phyloP scores from a whole-genome alignment of 1,140 invertebrate species.

The Polypedilum pembai region DNA sequence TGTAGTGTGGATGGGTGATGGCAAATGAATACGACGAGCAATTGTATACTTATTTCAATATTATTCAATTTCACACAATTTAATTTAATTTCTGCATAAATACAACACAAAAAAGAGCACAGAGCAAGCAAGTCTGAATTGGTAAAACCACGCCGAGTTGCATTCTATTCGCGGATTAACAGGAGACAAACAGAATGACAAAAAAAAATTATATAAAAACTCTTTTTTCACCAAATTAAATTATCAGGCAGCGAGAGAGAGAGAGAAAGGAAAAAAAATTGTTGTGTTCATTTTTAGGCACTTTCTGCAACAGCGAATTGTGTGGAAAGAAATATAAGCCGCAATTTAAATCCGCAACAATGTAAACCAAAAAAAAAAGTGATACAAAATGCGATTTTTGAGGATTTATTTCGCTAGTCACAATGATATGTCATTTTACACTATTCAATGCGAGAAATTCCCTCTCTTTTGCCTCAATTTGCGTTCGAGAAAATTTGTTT shows the following conservation, averaged over 20 bases:
- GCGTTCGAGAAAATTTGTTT: not conserved
- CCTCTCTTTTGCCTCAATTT: not conserved
- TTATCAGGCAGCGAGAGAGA: not conserved
- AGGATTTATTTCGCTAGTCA: conserved; percentile 25
- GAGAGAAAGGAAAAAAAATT: too few relatives aligned
- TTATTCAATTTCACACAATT: conserved; percentile 25
- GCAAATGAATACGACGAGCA: not conserved
- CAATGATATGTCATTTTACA: conserved; percentile 25
- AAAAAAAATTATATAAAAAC: not conserved
- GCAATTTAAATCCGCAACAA: conserved; percentile 25
- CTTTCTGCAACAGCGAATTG: not conserved
- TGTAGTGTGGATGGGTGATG: not conserved
- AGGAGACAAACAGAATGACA: not conserved
- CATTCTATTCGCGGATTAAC: conserved; percentile 28
- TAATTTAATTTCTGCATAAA: conserved; percentile 24
- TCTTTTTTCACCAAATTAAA: conserved; percentile 25
- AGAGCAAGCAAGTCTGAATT: not conserved
- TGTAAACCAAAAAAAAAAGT: not conserved
- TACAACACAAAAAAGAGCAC: not conserved
- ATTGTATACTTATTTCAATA: conserved; percentile 27
- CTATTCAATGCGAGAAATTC: not conserved
- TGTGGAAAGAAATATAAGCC: conserved; percentile 22
- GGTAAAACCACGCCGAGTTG: not conserved
- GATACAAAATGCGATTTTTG: conserved; percentile 25
- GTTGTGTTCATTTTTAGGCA: not conserved